Conservation (phyloP, 2,113 vertebrate genomes). For the Chinchilla lanigera region DNA sequence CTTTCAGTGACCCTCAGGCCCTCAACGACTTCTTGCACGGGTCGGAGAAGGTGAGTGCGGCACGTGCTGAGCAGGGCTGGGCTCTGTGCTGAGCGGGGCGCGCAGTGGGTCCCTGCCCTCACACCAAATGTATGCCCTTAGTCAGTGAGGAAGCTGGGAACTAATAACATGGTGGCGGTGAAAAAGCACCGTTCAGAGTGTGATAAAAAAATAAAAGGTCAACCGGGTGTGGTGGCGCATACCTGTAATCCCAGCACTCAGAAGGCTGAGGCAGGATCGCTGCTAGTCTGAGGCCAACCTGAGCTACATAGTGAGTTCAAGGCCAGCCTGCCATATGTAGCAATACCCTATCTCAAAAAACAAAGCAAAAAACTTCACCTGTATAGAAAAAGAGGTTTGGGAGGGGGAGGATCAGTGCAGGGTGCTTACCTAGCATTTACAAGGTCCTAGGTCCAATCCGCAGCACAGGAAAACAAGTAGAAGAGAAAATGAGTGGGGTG, state of each 20-base stretch:
- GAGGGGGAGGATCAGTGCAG: neutral
- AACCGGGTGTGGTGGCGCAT: neutral
- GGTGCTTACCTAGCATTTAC: no score
- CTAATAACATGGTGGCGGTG: neutral
- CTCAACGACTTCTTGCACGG: conserved; percentile 88
- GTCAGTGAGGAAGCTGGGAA: neutral
- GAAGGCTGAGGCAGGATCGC: neutral
- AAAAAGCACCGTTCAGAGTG: neutral
- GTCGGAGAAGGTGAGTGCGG: conserved; percentile 85
- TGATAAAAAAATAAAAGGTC: neutral
- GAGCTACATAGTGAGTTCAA: neutral
- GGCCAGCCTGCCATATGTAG: neutral
- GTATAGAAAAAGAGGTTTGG: neutral
- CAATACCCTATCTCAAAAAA: neutral
- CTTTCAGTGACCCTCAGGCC: conserved; percentile 87
- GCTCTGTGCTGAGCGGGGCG: neutral
- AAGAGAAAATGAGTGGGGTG: neutral
- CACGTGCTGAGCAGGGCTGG: neutral
- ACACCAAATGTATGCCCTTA: neutral
- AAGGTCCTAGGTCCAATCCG: neutral
- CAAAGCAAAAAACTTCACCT: neutral
- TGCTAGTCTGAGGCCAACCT: neutral
- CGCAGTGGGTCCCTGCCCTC: neutral
- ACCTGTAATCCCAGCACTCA: neutral
- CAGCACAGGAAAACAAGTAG: neutral